Base-by-base conservation (phyloP, 2,797 vertebrate species). In the Chloroceryle amazona region DNA sequence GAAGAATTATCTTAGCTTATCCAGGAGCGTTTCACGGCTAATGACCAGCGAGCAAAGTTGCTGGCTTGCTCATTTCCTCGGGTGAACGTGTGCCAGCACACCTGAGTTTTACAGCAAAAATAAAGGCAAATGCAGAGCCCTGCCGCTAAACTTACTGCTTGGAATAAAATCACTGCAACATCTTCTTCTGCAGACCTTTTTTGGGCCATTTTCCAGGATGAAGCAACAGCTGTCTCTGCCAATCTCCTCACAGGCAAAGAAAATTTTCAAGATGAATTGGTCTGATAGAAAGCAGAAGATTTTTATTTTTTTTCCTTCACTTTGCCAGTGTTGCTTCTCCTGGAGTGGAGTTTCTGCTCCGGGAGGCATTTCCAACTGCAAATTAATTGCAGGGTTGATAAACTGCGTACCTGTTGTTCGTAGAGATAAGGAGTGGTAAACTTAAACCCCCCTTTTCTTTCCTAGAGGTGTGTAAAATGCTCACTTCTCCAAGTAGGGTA, bases 221-320 rank as follows among this genome's bases (percentile, higher is more conserved):
- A 92, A 96, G 71, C 85, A 97, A 96, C 86, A 96, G 81, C 91
- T 94, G 92, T 95, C 79, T 94, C 86, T 88, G 86, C 74, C 94
- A 96, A 87, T 87, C 80, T 91, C 94, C 92, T 88, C 54, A 46
- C 86, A 90, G 90, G 93, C 91, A 86, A 95, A 74, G 86, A 90
- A 81, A 91, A 94, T 85, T 89, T 94, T 97, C 96, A 96, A 94
- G 94, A 96, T 89, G 9, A 91, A 95, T 73, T 93, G 74, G 42
- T 74, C 31, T 96, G 93, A 96, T 68, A 92, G 78, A 93, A 95
- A 92, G 39, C 96, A 97, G 90, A 10, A 94, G 42, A 6, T 55
- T 42, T 41, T 42, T 41, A 39, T 46, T 66, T 8, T 37, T 89
- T 67, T 23, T 68, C 2, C 37, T 89, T 67, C 7, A 1, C 67